Evolutionary conservation across 2,888 invertebrate species (phyloP).

Genomic region (Lepidochitona cinerea): DNA sequence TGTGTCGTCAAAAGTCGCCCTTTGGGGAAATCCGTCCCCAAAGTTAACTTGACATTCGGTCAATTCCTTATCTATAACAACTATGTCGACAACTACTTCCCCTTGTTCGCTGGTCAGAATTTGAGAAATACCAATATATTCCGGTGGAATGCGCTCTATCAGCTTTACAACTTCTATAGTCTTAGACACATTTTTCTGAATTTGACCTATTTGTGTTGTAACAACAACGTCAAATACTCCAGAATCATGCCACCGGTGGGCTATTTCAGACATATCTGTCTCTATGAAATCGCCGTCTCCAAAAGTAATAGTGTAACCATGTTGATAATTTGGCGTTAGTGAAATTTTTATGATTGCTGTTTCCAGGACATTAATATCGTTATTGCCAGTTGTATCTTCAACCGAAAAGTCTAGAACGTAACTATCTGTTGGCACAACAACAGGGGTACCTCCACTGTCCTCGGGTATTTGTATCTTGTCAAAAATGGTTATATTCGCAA

Average conservation of each 20-base stretch:
- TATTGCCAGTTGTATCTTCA: constrained; percentile 7
- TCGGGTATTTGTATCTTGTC: no score
- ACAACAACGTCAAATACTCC: constrained; percentile 52
- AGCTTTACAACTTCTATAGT: constrained; percentile 45
- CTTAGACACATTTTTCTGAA: constrained; percentile 27
- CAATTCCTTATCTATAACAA: constrained; percentile 36
- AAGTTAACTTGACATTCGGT: constrained; percentile 41
- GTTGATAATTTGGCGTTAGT: not conserved
- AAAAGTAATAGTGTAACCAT: constrained; percentile 39
- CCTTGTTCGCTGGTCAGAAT: constrained; percentile 25
- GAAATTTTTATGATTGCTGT: constrained; percentile 43
- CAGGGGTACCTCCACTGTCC: no score
- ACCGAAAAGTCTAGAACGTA: not conserved
- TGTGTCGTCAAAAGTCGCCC: constrained; percentile 32
- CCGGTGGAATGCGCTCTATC: constrained; percentile 50
- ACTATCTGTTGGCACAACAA: no score
- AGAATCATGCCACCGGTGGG: constrained; percentile 49
- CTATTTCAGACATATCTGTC: constrained; percentile 31
- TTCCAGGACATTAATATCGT: constrained; percentile 34
- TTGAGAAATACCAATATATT: constrained; percentile 37
- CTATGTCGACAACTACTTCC: constrained; percentile 33
- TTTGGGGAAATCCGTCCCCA: constrained; percentile 30
- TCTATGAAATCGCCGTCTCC: constrained; percentile 47
- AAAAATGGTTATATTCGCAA: not conserved
- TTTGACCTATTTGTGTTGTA: constrained; percentile 37